Percentiles rank a stretch among this genome's conserved stretches.
These are phyloP conservation scores for Cynaeus angustus DNA, from an alignment of 2,888 invertebrate species.

Conservation along the genomic window DNA sequence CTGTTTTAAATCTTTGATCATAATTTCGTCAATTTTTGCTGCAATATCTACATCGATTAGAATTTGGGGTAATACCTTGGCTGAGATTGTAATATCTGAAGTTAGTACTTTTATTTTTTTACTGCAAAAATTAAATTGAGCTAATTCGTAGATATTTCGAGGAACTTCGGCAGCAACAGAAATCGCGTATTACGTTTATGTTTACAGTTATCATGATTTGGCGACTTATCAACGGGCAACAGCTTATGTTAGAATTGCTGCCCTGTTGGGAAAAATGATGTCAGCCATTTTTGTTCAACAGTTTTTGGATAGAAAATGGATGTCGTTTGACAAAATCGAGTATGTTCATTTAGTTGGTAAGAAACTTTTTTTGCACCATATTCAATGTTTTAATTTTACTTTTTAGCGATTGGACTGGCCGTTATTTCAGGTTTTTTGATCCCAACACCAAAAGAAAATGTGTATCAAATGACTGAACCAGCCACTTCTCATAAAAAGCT, in stretches of 20 bases:
- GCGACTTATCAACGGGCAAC: conserved; percentile 10
- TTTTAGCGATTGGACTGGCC: conserved; percentile 23
- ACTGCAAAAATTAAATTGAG: neutral
- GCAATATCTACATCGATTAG: conserved; percentile 1
- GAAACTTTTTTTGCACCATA: neutral
- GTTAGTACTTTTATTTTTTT: conserved; percentile 8
- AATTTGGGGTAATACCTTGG: neutral
- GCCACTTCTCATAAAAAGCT: neutral
- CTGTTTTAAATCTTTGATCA: conserved; percentile 17
- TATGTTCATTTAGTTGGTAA: conserved; percentile 18
- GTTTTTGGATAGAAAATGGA: neutral
- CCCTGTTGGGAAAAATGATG: conserved; percentile 7
- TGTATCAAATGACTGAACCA: neutral
- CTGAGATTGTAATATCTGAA: conserved; percentile 18
- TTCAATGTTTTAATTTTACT: neutral
- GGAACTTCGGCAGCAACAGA: conserved; percentile 18
- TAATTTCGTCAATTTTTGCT: conserved; percentile 11
- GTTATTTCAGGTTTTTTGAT: conserved; percentile 5
- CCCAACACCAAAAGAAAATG: conserved; percentile 19
- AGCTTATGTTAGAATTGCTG: conserved; percentile 4
- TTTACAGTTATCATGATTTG: conserved; percentile 26
- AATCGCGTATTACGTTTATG: conserved; percentile 20
- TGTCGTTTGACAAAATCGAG: conserved; percentile 7
- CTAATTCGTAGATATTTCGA: conserved; percentile 12
- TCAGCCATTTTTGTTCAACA: conserved; percentile 18